Base-by-base conservation (phyloP, 2,797 vertebrate species). In the Agapornis canus region DNA sequence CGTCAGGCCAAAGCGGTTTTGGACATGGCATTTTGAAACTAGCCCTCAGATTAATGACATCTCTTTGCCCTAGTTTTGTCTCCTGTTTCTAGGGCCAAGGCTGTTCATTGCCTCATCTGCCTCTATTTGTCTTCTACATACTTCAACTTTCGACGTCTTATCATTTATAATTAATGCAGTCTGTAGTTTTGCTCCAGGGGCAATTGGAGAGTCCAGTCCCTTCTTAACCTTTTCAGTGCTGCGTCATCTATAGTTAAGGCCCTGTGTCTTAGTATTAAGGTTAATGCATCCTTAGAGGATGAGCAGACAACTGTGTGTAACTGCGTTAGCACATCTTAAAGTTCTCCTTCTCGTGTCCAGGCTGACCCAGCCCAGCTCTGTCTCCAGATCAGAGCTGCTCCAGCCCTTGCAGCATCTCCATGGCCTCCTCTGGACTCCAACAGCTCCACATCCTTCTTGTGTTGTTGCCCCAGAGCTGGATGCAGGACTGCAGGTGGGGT, bases 51-150 rank as follows among this genome's bases (percentile, higher is more conserved):
- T 4, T 66, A 70, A 86, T 91, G 76, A 37, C 26, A 29, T 29
- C 27, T 43, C 66, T 48, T 90, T 69, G 80, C 49, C 61, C 86
- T 93, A 11, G 92, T 95, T 95, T 96, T 75, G 65, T 91, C 69
- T 81, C 47, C 45, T 35, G 15, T 90, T 70, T 60, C 37, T 49
- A 82, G 68, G 48, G 19, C 70, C 73, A 70, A 64, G 45, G 51
- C n/a, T 61, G 27, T 43, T 91, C 45, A 31, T 43, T 49, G 35
- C 76, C 82, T 70, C 76, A 48, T 83, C 57, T 8, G 76, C 47
- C 42, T 71, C 64, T 51, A 20, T 51, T 56, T 71, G 39, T 76
- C 56, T 86, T 82, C 69, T 39, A n/a, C 3, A 2, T 37, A 20
- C 25, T 82, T 48, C 72, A 51, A 26, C 61, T 64, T 49, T 11